Percentiles rank a stretch among this genome's conserved stretches.
Conservation (phyloP, 2,113 vertebrate species). For the Xenopus laevis region DNA sequence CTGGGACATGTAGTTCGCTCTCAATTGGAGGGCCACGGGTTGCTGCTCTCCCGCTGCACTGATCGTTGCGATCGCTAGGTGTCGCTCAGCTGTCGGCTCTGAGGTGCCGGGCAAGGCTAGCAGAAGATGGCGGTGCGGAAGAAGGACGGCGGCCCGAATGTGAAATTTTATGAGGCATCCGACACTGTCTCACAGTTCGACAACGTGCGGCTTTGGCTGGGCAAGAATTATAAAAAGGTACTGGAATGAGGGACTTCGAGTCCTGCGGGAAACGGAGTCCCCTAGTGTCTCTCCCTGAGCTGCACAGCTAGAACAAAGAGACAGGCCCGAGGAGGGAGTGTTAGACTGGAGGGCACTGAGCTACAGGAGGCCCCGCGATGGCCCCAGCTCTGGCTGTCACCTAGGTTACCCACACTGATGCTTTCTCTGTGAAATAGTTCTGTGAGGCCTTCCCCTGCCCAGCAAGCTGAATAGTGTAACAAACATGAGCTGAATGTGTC, state of each 20-base stretch:
- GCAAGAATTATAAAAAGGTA: constrained; percentile 98
- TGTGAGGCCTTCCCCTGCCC: no score
- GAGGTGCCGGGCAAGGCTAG: constrained; percentile 66
- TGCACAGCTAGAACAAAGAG: constrained; percentile 45
- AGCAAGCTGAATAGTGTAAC: no score
- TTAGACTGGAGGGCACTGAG: background rate
- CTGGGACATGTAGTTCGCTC: no score
- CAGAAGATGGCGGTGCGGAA: constrained; percentile 98
- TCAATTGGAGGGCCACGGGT: no score
- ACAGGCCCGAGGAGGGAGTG: constrained; percentile 47
- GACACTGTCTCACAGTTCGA: constrained; percentile 95
- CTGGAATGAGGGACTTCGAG: background rate
- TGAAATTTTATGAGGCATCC: constrained; percentile 95
- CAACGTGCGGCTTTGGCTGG: constrained; percentile 93
- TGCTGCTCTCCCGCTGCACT: background rate
- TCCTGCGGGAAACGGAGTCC: constrained; percentile 40
- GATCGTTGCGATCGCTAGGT: constrained; percentile 20
- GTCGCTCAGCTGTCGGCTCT: constrained; percentile 56
- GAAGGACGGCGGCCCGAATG: constrained; percentile 98
- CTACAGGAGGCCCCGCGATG: background rate
- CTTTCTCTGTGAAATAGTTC: no score
- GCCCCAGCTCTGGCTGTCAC: background rate
- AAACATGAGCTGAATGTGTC: no score
- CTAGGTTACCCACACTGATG: no score
- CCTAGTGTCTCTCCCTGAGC: constrained; percentile 21